These are phyloP conservation scores for Myotis planiceps DNA, from an alignment of 2,797 vertebrate genomes.

Conservation along the genomic window DNA sequence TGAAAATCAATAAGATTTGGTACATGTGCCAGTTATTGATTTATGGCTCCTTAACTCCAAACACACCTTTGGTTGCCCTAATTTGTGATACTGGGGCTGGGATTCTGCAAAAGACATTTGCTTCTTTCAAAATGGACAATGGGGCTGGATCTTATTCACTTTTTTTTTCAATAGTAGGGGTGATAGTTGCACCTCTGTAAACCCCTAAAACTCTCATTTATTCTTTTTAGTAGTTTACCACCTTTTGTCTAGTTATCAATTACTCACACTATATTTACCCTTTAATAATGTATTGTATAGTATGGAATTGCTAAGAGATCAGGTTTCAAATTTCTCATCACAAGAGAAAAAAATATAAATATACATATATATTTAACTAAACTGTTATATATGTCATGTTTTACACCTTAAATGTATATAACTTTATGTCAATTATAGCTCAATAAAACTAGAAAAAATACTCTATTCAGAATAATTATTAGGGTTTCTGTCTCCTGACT, in stretches of 20 bases:
- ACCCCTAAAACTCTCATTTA: background rate
- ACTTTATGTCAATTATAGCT: background rate
- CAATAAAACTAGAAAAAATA: background rate
- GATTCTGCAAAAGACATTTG: background rate
- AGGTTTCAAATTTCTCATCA: background rate
- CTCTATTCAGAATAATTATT: background rate
- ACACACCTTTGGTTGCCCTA: background rate
- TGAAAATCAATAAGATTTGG: slow-evolving; percentile 1
- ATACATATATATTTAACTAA: background rate
- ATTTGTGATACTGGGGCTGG: background rate
- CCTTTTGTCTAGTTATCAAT: background rate
- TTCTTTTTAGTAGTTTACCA: background rate
- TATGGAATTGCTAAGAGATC: background rate
- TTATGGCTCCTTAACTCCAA: background rate
- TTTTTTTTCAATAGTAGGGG: background rate
- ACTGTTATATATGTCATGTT: background rate
- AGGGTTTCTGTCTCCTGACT: background rate
- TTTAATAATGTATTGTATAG: background rate
- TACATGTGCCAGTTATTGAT: background rate
- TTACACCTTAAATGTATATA: background rate
- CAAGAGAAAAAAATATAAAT: background rate
- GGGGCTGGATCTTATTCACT: background rate
- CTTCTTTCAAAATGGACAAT: background rate
- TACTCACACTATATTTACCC: background rate
- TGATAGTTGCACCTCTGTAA: background rate